These are phyloP conservation scores for Morone saxatilis DNA, from an alignment of 2,113 vertebrate genomes.

Conservation along the genomic window DNA sequence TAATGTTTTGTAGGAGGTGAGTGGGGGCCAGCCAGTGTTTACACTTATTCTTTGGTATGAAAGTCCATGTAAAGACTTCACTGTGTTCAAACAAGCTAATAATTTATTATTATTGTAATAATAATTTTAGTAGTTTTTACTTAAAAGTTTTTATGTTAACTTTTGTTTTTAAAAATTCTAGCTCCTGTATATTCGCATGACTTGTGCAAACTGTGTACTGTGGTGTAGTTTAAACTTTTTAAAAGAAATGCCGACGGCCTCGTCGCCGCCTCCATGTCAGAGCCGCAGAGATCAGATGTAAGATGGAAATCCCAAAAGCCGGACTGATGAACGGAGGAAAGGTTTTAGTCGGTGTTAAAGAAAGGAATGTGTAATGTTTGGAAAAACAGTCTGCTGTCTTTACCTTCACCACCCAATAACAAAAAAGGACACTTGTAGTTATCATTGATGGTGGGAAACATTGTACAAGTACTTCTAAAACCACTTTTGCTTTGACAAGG, in stretches of 20 bases:
- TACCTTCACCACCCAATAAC: neutral
- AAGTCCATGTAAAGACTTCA: slow-evolving; percentile 85
- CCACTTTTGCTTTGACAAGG: neutral
- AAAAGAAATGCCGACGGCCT: slow-evolving; percentile 79
- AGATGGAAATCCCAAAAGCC: neutral
- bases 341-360: neutral
- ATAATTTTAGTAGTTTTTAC: slow-evolving; percentile 85
- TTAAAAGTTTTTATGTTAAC: slow-evolving; percentile 44
- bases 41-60: slow-evolving; percentile 89
- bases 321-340: neutral
- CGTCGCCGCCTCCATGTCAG: slow-evolving; percentile 73
- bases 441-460: neutral
- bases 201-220: slow-evolving; percentile 90
- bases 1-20: slow-evolving; percentile 40
- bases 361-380: slow-evolving; percentile 31
- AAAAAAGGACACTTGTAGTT: neutral
- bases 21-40: slow-evolving; percentile 88
- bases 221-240: slow-evolving; percentile 90
- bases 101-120: slow-evolving; percentile 75
- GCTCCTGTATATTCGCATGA: slow-evolving; percentile 93
- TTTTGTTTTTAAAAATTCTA: slow-evolving; percentile 85
- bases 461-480: neutral
- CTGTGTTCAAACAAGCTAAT: slow-evolving; percentile 92
- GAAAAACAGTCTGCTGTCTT: neutral
- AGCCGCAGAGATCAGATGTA: slow-evolving; percentile 68